These are phyloP conservation scores for Tinea trinotella DNA, from an alignment of 2,888 invertebrate species.

Conservation along the genomic window DNA sequence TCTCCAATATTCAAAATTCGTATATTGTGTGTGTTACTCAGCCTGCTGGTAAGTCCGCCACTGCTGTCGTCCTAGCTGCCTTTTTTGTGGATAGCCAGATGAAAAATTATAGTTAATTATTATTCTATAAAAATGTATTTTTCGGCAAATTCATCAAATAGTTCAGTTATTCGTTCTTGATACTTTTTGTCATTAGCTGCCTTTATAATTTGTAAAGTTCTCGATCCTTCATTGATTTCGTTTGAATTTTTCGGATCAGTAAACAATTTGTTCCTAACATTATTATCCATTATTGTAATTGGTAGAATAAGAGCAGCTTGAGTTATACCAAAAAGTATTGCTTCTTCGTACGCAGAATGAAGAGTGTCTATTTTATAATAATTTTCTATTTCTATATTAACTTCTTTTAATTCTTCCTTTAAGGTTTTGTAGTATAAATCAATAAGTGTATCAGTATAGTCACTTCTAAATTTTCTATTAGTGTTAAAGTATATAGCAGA, in stretches of 20 bases:
- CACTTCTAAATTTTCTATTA: slow-evolving; percentile 42
- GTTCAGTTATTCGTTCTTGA: slow-evolving; percentile 56
- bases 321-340: slow-evolving; percentile 45
- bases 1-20: too few species aligned
- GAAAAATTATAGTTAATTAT: too few species aligned
- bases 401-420: slow-evolving; percentile 43
- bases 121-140: slow-evolving; percentile 35
- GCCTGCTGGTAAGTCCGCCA: too few species aligned
- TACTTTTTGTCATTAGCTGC: slow-evolving; percentile 40
- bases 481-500: slow-evolving; percentile 71
- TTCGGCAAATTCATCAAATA: slow-evolving; percentile 71
- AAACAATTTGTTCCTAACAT: slow-evolving; percentile 39
- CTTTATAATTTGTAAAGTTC: slow-evolving; percentile 36
- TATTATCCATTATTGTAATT: slow-evolving; percentile 36
- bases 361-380: slow-evolving; percentile 35
- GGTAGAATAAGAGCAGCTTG: slow-evolving; percentile 53
- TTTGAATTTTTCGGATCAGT: slow-evolving; percentile 32
- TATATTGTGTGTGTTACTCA: too few species aligned
- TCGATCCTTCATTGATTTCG: slow-evolving; percentile 37
- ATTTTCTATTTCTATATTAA: slow-evolving; percentile 32
- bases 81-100: not conserved
- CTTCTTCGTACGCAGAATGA: slow-evolving; percentile 38
- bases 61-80: too few species aligned
- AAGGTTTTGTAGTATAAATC: slow-evolving; percentile 68
- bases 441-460: slow-evolving; percentile 40